phyloP scores from a whole-genome alignment of 2,888 invertebrate genomes.

The Tethea ocularis region DNA sequence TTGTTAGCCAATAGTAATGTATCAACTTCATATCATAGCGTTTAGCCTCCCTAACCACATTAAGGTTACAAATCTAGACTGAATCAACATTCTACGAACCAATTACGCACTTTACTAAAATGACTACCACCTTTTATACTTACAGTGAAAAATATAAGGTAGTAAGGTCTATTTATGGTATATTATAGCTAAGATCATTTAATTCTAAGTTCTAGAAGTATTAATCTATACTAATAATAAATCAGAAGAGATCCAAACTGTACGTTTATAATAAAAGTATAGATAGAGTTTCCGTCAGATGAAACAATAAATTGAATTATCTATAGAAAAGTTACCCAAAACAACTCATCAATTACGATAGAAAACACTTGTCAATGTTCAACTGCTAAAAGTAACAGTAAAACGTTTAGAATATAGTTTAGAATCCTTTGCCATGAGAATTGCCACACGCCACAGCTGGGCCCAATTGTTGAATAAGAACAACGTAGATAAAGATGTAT shows the following conservation, averaged over 20 bases:
- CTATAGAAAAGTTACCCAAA: not conserved
- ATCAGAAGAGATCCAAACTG: too few species aligned
- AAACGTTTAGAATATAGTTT: not conserved
- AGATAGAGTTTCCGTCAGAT: not conserved
- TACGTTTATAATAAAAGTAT: too few species aligned
- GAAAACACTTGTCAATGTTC: not conserved
- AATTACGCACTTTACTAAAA: slow-evolving; percentile 36
- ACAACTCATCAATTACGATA: not conserved
- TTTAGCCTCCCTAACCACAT: slow-evolving; percentile 31
- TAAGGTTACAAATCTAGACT: slow-evolving; percentile 35
- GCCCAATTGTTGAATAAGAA: slow-evolving; percentile 27
- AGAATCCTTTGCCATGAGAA: slow-evolving; percentile 9
- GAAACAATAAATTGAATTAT: not conserved
- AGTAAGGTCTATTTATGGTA: too few species aligned
- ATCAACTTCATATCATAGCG: slow-evolving; percentile 33
- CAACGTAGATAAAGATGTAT: slow-evolving; percentile 42
- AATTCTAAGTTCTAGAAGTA: too few species aligned
- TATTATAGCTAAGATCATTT: not conserved
- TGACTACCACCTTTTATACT: slow-evolving; percentile 31
- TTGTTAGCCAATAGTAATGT: slow-evolving; percentile 27
- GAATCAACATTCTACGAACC: slow-evolving; percentile 42
- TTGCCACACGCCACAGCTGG: slow-evolving; percentile 32
- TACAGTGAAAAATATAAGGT: slow-evolving; percentile 11
- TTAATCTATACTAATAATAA: too few species aligned
- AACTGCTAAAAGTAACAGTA: not conserved